These are phyloP conservation scores for Panthera uncia DNA, from an alignment of 2,113 vertebrate genomes.

Conservation along the genomic window DNA sequence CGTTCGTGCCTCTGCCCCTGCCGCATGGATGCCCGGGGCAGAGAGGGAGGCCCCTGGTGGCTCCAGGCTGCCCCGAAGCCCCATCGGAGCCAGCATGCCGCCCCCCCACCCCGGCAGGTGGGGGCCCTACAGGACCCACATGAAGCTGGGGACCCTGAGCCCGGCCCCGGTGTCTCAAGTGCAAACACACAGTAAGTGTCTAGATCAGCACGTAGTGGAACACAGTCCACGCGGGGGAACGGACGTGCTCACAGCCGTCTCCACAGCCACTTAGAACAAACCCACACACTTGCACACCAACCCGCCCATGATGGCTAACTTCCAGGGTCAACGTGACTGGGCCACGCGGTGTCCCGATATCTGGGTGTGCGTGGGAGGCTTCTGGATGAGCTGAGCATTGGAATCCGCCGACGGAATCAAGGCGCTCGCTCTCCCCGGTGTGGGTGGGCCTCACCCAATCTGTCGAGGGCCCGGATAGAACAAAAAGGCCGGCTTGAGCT, in stretches of 20 bases:
- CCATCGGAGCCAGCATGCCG: fast-evolving
- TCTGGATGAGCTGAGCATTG: fast-evolving
- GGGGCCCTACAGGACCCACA: fast-evolving
- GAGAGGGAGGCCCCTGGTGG: not conserved
- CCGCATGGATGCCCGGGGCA: fast-evolving
- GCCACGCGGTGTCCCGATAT: too few relatives aligned
- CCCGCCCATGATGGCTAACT: fast-evolving
- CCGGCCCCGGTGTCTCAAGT: not conserved
- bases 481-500: not conserved
- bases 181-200: fast-evolving
- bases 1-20: fast-evolving
- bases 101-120: fast-evolving
- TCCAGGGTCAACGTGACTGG: fast-evolving
- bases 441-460: not conserved
- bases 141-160: not conserved
- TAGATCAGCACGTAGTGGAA: fast-evolving
- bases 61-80: not conserved
- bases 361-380: not conserved
- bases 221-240: not conserved
- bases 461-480: not conserved
- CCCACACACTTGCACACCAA: not conserved
- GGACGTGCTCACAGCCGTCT: fast-evolving
- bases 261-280: too few relatives aligned
- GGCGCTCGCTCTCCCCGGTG: too few relatives aligned
- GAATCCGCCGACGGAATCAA: fast-evolving